These are phyloP conservation scores for Trachelus troglodyta DNA, from an alignment of 2,888 invertebrate genomes.

Conservation along the genomic window DNA sequence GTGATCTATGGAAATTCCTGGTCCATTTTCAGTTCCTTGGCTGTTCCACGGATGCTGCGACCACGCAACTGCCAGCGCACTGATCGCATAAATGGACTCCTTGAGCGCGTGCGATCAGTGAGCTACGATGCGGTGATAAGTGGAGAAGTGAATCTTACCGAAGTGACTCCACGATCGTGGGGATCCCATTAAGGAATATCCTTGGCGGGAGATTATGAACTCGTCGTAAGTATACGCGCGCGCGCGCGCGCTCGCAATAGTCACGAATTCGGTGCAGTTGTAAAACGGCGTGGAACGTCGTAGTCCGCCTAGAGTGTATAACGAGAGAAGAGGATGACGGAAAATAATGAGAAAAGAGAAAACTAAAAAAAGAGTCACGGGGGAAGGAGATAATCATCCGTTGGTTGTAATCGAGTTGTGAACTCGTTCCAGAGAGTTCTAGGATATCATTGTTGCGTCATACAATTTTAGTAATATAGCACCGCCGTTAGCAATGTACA, in stretches of 20 bases:
- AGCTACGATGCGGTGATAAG: neutral
- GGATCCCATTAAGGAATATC: neutral
- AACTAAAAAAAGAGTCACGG: neutral
- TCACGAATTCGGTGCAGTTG: neutral
- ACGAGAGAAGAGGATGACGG: neutral
- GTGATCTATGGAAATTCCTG: neutral
- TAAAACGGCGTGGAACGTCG: neutral
- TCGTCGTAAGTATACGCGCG: neutral
- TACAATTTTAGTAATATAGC: neutral
- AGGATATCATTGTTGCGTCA: neutral
- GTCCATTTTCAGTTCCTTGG: neutral
- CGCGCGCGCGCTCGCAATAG: neutral
- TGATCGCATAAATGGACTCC: neutral
- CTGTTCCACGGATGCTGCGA: neutral
- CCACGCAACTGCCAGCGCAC: neutral
- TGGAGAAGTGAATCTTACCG: neutral
- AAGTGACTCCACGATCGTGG: neutral
- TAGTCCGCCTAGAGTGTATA: neutral
- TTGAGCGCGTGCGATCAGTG: neutral
- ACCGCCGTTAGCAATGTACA: slow-evolving; percentile 46
- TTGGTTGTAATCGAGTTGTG: neutral
- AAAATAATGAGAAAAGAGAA: neutral
- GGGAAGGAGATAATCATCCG: neutral
- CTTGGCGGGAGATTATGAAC: neutral
- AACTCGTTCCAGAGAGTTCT: neutral